Conservation (phyloP, 2,113 vertebrate species). For the Oceanites oceanicus region DNA sequence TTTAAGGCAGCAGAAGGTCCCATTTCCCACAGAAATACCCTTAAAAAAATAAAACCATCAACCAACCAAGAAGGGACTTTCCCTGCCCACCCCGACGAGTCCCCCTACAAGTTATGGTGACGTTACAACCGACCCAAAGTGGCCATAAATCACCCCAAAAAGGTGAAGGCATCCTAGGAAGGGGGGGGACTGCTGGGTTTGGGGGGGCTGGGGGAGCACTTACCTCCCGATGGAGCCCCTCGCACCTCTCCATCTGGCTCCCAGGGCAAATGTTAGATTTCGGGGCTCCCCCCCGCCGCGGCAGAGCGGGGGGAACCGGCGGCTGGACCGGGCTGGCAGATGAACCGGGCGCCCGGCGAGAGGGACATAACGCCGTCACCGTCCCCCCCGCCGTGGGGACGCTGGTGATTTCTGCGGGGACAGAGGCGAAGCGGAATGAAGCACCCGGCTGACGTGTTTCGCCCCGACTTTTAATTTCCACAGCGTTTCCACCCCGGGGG, state of each 20-base stretch:
- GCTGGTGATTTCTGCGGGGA: neutral
- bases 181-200: fast-evolving
- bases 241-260: constrained; percentile 83
- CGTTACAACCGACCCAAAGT: neutral
- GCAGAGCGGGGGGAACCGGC: neutral
- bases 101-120: neutral
- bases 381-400: neutral
- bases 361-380: neutral
- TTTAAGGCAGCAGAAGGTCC: neutral
- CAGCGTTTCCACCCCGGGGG: neutral
- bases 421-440: neutral
- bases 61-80: neutral
- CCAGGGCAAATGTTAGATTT: neutral
- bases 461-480: neutral
- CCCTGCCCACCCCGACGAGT: neutral
- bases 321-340: neutral
- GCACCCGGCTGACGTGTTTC: neutral
- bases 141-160: neutral
- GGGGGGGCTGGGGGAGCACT: neutral
- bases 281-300: neutral
- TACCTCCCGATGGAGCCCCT: constrained; percentile 66
- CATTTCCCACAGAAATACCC: neutral
- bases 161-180: neutral
- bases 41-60: neutral
- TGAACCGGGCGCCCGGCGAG: neutral